phyloP scores from a whole-genome alignment of 1,140 invertebrate genomes.

The Coenobita brevimanus region DNA sequence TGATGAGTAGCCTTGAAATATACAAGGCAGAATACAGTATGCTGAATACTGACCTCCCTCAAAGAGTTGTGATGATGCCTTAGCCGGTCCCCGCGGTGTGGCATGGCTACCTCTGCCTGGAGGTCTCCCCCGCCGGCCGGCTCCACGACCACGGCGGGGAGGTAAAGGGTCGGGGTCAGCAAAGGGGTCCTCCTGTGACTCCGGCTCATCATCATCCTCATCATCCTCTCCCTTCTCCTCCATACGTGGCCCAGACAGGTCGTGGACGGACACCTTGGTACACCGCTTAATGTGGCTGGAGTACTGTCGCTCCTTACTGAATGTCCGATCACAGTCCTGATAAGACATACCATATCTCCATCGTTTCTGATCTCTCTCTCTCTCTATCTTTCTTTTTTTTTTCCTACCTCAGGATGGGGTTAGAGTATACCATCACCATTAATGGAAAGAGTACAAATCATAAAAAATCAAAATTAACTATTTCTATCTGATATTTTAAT shows the following conservation, averaged over 20 bases:
- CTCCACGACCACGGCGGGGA: conserved; percentile 35
- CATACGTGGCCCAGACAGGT: conserved; percentile 46
- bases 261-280: conserved; percentile 65
- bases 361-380: background rate
- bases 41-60: conserved; percentile 48
- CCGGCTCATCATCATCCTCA: conserved; percentile 42
- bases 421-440: too few relatives aligned
- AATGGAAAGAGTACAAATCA: too few relatives aligned
- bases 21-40: too few relatives aligned
- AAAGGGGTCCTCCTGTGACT: conserved; percentile 65
- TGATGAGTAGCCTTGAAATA: too few relatives aligned
- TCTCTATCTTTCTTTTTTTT: too few relatives aligned
- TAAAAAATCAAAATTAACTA: too few relatives aligned
- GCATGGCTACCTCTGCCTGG: conserved; percentile 20
- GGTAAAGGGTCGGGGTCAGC: conserved; percentile 58
- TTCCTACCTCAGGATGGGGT: too few relatives aligned
- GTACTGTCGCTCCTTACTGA: conserved; percentile 67
- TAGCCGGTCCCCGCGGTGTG: background rate
- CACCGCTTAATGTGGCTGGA: conserved; percentile 63
- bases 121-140: conserved; percentile 46
- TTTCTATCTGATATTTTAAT: too few relatives aligned
- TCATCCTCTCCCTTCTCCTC: conserved; percentile 48
- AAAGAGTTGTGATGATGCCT: conserved; percentile 32
- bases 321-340: conserved; percentile 67
- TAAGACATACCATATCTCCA: background rate